Base-by-base conservation (phyloP, 2,797 vertebrate species). In the Rhinella marina region DNA sequence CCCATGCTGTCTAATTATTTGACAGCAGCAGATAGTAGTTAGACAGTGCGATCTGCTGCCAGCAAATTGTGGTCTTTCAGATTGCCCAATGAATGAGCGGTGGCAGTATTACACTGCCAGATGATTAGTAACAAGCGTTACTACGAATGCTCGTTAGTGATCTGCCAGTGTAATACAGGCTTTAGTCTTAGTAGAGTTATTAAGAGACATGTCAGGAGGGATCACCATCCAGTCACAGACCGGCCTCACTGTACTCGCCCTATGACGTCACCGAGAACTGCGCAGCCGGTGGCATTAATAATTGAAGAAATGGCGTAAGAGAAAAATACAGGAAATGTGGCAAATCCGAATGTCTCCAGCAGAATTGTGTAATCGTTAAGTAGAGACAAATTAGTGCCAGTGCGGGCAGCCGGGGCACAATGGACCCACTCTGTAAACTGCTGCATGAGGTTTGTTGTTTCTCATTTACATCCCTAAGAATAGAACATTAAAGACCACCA, bases 381-480 rank as follows among this genome's bases (percentile, higher is more conserved):
- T 5, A 1, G 41, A 52, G 21, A 75, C 21, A n/a, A 75, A 21
- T 64, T 81, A 64, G 80, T 52, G 61, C n/a, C 61, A 52, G 32
- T 41, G 9, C 79, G 8, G 79, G 78, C 56, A 17, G 57, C 54
- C 27, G 59, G 77, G 59, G 61, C 32, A 64, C 59, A 81, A 81
- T 48, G n/a, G 29, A 7, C 29, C 41, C 23, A 9, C 75, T 66
- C 75, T 61, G 32, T 66, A 77, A 78, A 79, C 84, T 66, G 61
- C 75, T 68, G 32, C 50, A 19, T 85, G 50, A 17, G 76, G 73
- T 72, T 82, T 82, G 81, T 64, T 82, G 81, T 66, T 32, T 21
- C 82, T 84, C 64, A 84, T 84, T 86, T 66, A 86, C 84, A 86
- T 86, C 29, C 75, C 29, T 50, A 75, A 86, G 59, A 86, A 86